Evolutionary conservation across 2,888 invertebrate species (phyloP).

Genomic region (Ectemnius cavifrons): DNA sequence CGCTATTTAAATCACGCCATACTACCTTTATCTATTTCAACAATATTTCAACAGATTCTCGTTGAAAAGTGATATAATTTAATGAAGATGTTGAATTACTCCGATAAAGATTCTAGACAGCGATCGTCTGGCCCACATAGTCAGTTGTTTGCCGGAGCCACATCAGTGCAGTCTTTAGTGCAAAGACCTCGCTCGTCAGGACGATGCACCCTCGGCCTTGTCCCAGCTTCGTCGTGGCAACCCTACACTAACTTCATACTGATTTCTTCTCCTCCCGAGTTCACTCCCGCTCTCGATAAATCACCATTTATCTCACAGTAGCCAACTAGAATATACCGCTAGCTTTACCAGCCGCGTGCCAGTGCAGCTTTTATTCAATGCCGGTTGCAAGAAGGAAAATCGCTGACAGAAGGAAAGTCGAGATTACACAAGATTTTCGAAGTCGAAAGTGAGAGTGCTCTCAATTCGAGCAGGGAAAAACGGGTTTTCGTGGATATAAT

Average conservation of each 20-base stretch:
- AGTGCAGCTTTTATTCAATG: neutral
- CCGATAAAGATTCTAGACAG: neutral
- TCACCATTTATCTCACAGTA: conserved; percentile 10
- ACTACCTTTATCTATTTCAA: no score
- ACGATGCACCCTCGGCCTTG: conserved; percentile 74
- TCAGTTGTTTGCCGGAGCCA: conserved; percentile 39
- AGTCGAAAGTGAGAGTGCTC: conserved; percentile 5
- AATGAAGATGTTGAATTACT: neutral
- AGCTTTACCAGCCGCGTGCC: neutral
- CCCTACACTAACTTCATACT: conserved; percentile 27
- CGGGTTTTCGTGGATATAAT: neutral
- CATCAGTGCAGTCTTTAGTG: conserved; percentile 26
- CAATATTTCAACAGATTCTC: no score
- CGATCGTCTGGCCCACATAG: conserved; percentile 47
- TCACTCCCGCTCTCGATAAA: conserved; percentile 11
- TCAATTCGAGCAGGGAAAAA: neutral
- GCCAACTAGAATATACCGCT: no score
- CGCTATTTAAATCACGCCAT: no score
- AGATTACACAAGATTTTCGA: no score
- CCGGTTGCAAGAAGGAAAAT: no score
- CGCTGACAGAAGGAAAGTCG: no score
- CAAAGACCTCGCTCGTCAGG: conserved; percentile 69
- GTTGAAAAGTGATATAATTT: no score
- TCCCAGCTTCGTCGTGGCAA: conserved; percentile 63
- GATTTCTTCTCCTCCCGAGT: conserved; percentile 20